A percentile compares a stretch with the other conserved stretches of the same genome.
Conservation (phyloP, 2,888 invertebrate species). For the Mythimna albipuncta region DNA sequence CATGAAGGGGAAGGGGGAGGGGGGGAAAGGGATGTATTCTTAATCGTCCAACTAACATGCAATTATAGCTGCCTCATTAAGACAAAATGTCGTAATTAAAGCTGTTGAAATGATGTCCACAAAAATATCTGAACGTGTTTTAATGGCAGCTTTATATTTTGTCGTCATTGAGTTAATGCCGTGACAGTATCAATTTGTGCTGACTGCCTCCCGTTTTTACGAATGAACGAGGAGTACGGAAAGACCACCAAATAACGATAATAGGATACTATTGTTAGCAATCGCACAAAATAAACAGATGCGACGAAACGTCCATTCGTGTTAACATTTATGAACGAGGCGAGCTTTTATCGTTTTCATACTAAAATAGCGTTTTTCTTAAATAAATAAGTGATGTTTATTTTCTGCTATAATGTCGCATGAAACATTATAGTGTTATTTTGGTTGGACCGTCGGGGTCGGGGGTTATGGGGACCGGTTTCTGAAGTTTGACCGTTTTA, state of each 20-base stretch:
- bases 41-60: background rate
- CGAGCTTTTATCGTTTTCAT: slow-evolving; percentile 10
- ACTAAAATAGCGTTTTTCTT: slow-evolving; percentile 23
- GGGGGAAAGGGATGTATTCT: background rate
- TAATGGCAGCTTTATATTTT: slow-evolving; percentile 53
- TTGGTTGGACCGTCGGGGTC: background rate
- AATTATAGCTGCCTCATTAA: slow-evolving; percentile 4
- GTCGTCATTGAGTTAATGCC: slow-evolving; percentile 56
- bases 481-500: slow-evolving; percentile 1
- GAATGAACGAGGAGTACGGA: slow-evolving; percentile 38
- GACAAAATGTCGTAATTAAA: slow-evolving; percentile 20
- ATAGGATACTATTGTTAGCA: slow-evolving; percentile 35
- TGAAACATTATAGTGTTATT: slow-evolving; percentile 15
- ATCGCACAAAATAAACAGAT: slow-evolving; percentile 45
- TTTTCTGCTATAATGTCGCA: background rate
- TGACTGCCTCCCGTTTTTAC: slow-evolving; percentile 40
- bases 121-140: slow-evolving; percentile 35
- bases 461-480: background rate
- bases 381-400: slow-evolving; percentile 26
- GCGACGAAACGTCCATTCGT: slow-evolving; percentile 25
- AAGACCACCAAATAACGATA: slow-evolving; percentile 34
- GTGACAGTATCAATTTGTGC: slow-evolving; percentile 65
- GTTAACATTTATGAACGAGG: slow-evolving; percentile 21
- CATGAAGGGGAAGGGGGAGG: background rate
- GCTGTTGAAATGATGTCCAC: slow-evolving; percentile 18